Evolutionary conservation across 2,113 vertebrate species (phyloP).

Genomic region (Vulpes vulpes): DNA sequence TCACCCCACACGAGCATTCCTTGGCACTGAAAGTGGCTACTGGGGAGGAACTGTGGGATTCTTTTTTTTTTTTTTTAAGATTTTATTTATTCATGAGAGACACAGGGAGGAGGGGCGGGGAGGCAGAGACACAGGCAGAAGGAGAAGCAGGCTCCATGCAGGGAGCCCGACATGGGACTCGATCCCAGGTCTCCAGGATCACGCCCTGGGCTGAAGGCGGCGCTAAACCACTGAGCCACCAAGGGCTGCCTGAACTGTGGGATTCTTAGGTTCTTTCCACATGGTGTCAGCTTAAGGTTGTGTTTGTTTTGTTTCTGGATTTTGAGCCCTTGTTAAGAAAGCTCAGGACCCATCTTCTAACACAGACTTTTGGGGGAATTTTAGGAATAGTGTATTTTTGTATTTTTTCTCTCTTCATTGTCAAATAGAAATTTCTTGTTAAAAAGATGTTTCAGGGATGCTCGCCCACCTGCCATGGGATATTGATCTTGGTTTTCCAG

Average conservation of each 20-base stretch:
- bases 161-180: too few relatives aligned
- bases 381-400: not conserved
- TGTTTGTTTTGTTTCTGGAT: not conserved
- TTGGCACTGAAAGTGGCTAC: not conserved
- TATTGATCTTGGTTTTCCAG: not conserved
- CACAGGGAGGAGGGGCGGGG: too few relatives aligned
- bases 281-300: not conserved
- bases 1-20: not conserved
- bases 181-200: too few relatives aligned
- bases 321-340: conserved; percentile 32
- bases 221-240: too few relatives aligned
- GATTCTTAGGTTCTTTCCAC: not conserved
- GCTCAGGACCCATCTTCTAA: not conserved
- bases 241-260: not conserved
- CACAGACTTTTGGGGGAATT: not conserved
- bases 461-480: not conserved
- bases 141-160: too few relatives aligned
- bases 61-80: not conserved
- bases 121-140: too few relatives aligned
- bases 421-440: not conserved
- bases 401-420: not conserved
- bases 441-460: not conserved
- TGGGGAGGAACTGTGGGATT: not conserved
- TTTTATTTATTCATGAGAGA: too few relatives aligned
- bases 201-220: too few relatives aligned